Evolutionary conservation across 2,113 vertebrate genomes (phyloP).

Genomic region (Diglossa brunneiventris): DNA sequence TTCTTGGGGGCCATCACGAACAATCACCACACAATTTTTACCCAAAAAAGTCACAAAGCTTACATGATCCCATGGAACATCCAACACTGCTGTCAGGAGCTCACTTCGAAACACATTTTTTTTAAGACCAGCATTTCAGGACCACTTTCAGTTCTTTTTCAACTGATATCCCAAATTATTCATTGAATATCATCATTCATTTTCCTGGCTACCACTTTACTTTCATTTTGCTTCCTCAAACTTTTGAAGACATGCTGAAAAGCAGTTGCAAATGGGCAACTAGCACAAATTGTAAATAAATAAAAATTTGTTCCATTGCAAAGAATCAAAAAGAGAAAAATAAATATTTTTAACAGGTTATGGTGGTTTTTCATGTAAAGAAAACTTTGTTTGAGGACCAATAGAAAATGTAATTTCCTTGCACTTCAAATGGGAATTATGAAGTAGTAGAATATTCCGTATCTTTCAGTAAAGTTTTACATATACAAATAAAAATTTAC

Average conservation of each 20-base stretch:
- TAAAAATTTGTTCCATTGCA: background rate
- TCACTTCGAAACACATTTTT: background rate
- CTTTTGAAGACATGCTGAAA: background rate
- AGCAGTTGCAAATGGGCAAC: background rate
- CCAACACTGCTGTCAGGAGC: no score
- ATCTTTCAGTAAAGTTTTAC: background rate
- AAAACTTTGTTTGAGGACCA: background rate
- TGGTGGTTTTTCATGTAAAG: background rate
- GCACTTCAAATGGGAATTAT: background rate
- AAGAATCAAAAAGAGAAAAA: background rate
- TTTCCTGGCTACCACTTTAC: background rate
- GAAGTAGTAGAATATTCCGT: background rate
- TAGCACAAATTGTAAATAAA: background rate
- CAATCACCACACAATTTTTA: background rate
- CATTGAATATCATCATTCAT: background rate
- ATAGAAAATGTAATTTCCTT: background rate
- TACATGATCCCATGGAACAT: accelerated
- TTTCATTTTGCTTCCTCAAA: background rate
- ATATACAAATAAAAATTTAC: background rate
- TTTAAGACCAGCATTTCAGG: background rate
- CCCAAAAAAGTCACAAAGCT: background rate
- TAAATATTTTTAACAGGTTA: background rate
- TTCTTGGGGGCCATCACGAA: background rate
- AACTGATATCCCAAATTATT: background rate
- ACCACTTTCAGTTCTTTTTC: background rate